A percentile compares a stretch with the other conserved stretches of the same genome.
Conservation (phyloP, 2,797 vertebrate genomes). For the Phoxinus dragarum region DNA sequence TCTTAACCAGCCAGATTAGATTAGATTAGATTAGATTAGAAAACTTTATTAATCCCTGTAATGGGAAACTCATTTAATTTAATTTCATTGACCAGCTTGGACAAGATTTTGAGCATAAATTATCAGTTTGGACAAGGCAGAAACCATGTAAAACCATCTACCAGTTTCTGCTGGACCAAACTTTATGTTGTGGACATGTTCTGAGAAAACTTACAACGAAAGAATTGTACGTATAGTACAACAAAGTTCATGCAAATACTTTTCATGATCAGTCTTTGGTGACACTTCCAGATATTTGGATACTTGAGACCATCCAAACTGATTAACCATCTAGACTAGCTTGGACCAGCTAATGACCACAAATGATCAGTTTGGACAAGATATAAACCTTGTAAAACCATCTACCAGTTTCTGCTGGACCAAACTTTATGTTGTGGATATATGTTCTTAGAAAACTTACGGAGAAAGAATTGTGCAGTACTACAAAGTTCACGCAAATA, state of each 20-base stretch:
- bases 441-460: background rate
- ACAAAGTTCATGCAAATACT: background rate
- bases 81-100: too few relatives aligned
- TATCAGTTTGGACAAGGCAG: background rate
- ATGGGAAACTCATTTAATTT: too few relatives aligned
- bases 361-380: background rate
- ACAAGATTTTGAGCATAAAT: background rate
- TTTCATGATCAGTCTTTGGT: background rate
- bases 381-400: background rate
- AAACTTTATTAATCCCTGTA: too few relatives aligned
- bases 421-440: background rate
- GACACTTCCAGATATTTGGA: background rate
- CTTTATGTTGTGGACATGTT: background rate
- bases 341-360: background rate
- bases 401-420: background rate
- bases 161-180: background rate
- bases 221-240: background rate
- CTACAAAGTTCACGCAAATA: background rate
- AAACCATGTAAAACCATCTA: background rate
- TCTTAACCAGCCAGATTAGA: background rate
- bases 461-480: background rate
- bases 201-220: background rate
- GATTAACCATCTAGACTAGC: background rate
- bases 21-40: too few relatives aligned
- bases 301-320: background rate